phyloP scores from a whole-genome alignment of 2,113 vertebrate species.

The Leptocoma aspasia region DNA sequence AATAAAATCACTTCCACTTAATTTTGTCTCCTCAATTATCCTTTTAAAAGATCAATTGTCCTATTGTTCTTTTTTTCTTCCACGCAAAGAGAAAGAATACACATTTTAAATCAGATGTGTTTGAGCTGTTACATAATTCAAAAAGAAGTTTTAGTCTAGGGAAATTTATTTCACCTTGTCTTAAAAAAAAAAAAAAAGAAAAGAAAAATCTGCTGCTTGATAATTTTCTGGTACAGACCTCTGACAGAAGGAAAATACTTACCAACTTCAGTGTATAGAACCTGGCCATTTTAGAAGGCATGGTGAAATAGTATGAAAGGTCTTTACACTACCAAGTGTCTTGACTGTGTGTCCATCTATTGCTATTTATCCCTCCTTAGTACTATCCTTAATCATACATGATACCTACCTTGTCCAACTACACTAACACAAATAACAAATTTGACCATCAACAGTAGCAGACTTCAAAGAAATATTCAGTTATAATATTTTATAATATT shows the following conservation, averaged over 20 bases:
- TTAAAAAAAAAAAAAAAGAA: background rate
- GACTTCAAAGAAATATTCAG: background rate
- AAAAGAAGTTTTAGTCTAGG: background rate
- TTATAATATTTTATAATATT: too few relatives aligned
- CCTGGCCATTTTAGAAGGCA: background rate
- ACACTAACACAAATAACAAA: background rate
- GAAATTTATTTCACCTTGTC: background rate
- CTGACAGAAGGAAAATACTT: background rate
- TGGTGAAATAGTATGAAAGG: background rate
- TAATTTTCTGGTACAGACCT: background rate
- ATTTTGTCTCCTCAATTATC: background rate
- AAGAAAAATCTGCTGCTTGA: background rate
- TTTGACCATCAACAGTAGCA: background rate
- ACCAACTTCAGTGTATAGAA: background rate
- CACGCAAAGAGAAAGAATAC: background rate
- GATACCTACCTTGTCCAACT: background rate
- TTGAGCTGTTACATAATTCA: background rate
- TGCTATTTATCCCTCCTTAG: background rate
- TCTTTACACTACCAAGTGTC: background rate
- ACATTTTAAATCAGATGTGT: background rate
- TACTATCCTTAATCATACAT: background rate
- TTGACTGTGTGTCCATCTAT: background rate
- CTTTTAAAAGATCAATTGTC: background rate
- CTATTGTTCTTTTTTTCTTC: background rate
- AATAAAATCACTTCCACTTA: constrained; percentile 1